These are phyloP conservation scores for Phylloscopus trochiloides DNA, from an alignment of 2,113 vertebrate species.

Conservation along the genomic window DNA sequence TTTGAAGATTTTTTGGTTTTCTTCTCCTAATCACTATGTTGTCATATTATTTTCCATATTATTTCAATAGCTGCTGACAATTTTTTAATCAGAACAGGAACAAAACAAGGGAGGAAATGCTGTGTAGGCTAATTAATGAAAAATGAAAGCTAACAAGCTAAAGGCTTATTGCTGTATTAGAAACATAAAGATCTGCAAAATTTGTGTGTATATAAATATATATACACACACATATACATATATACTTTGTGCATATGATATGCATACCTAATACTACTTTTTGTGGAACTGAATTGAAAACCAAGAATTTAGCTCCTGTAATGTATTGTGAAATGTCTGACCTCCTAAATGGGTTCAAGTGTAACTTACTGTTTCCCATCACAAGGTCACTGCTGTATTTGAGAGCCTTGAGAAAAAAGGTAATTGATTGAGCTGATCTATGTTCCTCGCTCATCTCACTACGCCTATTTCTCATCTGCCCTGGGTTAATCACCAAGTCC, in stretches of 20 bases:
- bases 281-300: not conserved
- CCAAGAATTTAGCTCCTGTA: not conserved
- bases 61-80: not conserved
- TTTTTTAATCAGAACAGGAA: not conserved
- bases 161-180: not conserved
- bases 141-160: not conserved
- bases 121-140: not conserved
- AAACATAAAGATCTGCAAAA: not conserved
- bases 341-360: conserved; percentile 86
- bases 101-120: not conserved
- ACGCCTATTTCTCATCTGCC: conserved; percentile 85
- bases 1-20: not conserved
- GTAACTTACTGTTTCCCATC: conserved; percentile 80
- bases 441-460: conserved; percentile 84
- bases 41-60: not conserved
- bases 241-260: not conserved
- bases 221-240: rapidly evolving
- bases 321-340: conserved; percentile 61
- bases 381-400: conserved; percentile 86
- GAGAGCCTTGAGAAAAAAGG: conserved; percentile 75
- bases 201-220: rapidly evolving
- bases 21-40: not conserved
- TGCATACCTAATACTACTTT: not conserved
- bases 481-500: conserved; percentile 88
- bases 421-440: conserved; percentile 85